Conservation (phyloP, 2,888 invertebrate species). For the Xiphydria camelus region DNA sequence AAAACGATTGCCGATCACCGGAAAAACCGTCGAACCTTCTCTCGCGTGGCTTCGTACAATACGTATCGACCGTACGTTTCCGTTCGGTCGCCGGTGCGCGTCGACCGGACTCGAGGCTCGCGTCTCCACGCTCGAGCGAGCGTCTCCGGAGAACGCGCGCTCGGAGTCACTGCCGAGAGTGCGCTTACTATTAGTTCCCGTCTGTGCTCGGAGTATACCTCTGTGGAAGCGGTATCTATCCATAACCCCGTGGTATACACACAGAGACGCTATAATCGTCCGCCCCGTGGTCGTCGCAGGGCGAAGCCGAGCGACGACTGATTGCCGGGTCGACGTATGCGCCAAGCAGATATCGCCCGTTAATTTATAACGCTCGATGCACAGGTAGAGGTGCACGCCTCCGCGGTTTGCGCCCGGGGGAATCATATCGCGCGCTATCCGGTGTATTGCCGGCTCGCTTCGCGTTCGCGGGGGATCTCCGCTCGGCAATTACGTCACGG, state of each 20-base stretch:
- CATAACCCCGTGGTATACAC: background rate
- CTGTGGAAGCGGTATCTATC: background rate
- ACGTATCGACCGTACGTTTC: no score
- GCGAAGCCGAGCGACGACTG: background rate
- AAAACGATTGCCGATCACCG: no score
- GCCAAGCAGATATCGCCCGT: background rate
- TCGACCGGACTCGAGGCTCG: slow-evolving; percentile 24
- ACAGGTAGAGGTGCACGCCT: no score
- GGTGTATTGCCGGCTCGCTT: no score
- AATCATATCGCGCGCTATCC: no score
- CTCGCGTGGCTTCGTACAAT: no score
- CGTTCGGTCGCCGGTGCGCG: no score
- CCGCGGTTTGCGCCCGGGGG: no score
- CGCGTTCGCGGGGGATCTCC: no score
- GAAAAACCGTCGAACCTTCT: no score
- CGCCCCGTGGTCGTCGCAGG: background rate
- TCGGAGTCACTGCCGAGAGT: slow-evolving; percentile 11
- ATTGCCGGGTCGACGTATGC: background rate
- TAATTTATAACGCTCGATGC: background rate
- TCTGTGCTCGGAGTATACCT: no score
- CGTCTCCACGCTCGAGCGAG: slow-evolving; percentile 28
- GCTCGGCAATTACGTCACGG: no score
- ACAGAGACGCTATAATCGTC: background rate
- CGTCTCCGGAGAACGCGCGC: slow-evolving; percentile 11
- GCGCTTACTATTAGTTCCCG: slow-evolving; percentile 8